Evolutionary conservation across 2,888 invertebrate species (phyloP), one percentile per base, ranked within the genome.

Genomic region (Eupithecia subumbrata): DNA sequence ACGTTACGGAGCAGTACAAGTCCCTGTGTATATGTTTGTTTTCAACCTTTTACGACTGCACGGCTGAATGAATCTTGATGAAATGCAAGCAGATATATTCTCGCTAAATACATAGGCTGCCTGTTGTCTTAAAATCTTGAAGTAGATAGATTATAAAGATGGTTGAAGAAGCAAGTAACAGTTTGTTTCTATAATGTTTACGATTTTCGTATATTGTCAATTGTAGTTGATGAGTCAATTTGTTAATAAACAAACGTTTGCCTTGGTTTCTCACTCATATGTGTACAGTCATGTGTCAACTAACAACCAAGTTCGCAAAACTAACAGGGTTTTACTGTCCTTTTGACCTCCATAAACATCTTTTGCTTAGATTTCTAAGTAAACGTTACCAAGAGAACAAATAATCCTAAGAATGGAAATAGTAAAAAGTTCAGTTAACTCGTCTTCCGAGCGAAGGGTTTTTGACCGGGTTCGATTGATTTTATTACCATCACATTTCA

Each of bases 401-500:
- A 67, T 40, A 63, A 34, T 18, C 18, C 14, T 2, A 66, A 37
- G 37, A 12, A 60, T 76, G 68, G 18, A 74, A 71, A 64, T 73
- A 75, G 45, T 52, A 25, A 60, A 25, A 66, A 74, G 72, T 74
- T 74, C 74, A 75, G 48, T 77, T 75, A 69, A 72, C 74, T 70
- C 56, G 66, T 22, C 67, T 67, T 66, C 66, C 60, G 56, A 56
- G 43, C 25, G 30, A 71, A 74, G 73, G 60, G 68, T 68, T 64
- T 74, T 71, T 75, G 75, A 75, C 77, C 75, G 71, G 30, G 34
- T 71, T 43, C 56, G 69, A 72, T 76, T 72, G 72, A 70, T 72
- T 77, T 77, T 74, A 77, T 74, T 77, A 67, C 72, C 72, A 67
- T 74, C 72, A 56, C 68, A 25, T 74, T 74, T 72, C 71, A 25